phyloP scores from a whole-genome alignment of 2,888 invertebrate genomes.

The Pseudococcus jackbeardsleyi region DNA sequence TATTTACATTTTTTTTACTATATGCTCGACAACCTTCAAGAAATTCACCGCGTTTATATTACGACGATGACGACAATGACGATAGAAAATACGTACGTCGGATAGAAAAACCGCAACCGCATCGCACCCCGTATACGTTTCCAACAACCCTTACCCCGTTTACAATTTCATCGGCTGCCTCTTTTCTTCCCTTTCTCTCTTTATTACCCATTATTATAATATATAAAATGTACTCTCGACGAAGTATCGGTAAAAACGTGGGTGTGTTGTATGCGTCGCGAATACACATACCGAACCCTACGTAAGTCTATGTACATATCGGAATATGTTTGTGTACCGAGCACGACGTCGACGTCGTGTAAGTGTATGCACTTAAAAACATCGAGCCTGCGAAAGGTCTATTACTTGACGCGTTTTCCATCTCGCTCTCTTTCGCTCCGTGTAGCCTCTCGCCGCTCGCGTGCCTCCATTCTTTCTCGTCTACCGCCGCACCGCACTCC shows the following conservation, averaged over 20 bases:
- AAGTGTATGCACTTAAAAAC: slow-evolving; percentile 50
- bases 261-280: background rate
- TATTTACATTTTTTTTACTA: slow-evolving; percentile 36
- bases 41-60: slow-evolving; percentile 11
- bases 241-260: background rate
- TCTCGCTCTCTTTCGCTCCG: background rate
- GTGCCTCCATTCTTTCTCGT: background rate
- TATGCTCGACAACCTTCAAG: background rate
- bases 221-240: slow-evolving; percentile 27
- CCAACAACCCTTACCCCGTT: slow-evolving; percentile 7
- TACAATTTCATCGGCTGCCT: slow-evolving; percentile 57
- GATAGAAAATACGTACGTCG: background rate
- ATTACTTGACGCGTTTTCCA: slow-evolving; percentile 46
- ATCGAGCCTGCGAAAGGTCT: slow-evolving; percentile 58
- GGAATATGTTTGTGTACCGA: background rate
- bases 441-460: slow-evolving; percentile 2
- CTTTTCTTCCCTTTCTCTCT: background rate
- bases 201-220: slow-evolving; percentile 44
- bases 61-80: background rate
- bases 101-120: slow-evolving; percentile 13
- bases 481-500: slow-evolving; percentile 30
- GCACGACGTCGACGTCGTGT: slow-evolving; percentile 4
- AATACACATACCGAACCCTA: background rate
- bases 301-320: background rate
- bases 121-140: background rate